Percentiles rank a stretch among this genome's conserved stretches.
Conservation (phyloP, 2,113 vertebrate genomes). For the human region DNA sequence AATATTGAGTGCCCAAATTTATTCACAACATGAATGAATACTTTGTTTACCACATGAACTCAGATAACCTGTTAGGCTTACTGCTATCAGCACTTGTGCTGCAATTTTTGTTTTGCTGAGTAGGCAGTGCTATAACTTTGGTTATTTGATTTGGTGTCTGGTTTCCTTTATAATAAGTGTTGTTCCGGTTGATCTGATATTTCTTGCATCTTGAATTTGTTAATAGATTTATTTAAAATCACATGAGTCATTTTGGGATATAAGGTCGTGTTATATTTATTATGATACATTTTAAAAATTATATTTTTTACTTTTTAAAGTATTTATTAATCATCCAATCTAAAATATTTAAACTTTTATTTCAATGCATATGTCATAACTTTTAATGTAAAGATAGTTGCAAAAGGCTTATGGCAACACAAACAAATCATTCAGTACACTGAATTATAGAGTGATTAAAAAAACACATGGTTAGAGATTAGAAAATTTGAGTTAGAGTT, state of each 20-base stretch:
- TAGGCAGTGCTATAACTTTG: neutral
- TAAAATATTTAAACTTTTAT: neutral
- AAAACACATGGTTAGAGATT: neutral
- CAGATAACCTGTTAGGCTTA: neutral
- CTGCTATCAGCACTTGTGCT: fast-evolving
- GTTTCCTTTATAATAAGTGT: neutral
- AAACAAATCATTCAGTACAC: neutral
- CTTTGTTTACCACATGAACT: neutral
- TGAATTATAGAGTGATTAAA: neutral
- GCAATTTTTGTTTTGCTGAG: neutral
- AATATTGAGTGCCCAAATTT: neutral
- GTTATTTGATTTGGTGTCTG: no score
- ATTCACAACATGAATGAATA: neutral
- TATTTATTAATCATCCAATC: neutral
- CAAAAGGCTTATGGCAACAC: neutral
- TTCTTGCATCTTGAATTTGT: neutral
- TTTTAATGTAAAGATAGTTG: neutral
- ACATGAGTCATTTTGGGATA: neutral
- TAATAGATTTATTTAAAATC: neutral
- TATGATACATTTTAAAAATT: constrained; percentile 25
- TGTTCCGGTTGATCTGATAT: fast-evolving
- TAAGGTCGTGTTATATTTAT: constrained; percentile 29
- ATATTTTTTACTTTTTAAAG: neutral
- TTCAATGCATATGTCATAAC: constrained; percentile 18
- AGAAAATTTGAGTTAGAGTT: neutral